Evolutionary conservation across 2,113 vertebrate species (phyloP), one percentile per base, ranked within the genome.

Genomic region (Myxocyprinus asiaticus): DNA sequence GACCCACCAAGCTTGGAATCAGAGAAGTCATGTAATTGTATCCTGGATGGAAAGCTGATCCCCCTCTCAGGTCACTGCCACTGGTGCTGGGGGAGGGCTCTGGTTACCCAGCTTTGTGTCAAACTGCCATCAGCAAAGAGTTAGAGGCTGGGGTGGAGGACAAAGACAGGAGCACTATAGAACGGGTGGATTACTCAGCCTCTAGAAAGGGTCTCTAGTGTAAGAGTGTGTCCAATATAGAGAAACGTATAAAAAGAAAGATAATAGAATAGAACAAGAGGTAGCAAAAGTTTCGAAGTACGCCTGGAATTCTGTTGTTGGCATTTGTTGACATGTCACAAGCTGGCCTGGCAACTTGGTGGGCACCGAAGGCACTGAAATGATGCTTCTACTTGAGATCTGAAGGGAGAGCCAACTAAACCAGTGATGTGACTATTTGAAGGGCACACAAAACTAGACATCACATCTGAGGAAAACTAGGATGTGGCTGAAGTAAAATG

Each of bases 11-110:
- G 86, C 80, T 84, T 90, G 91, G 88, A 91, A 94, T 91, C 88
- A 91, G 90, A 94, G 92, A 93, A 88, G 90, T 79, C 86, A 83
- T 85, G 92, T 90, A 92, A 93, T 90, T 53, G 68, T 90, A 92
- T 85, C 84, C 87, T 79, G 70, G 82, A 76, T 74, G 82, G 92
- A 90, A 94, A 93, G 85, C 59, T 61, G 91, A 93, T 89, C 88
- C 63, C 22, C 81, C 84, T 76, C 82, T 85, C 79, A 77, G 83
- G 84, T 88, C 84, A 84, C 64, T 84, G 74, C 88, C 82, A 83
- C 56, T 82, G 75, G 85, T 84, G 82, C 89, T 85, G 79, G 53
- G 88, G 85, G 87, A 86, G 85, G 72, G 88, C 86, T 93, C 90
- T 89, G 84, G 90, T 93, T 93, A 91, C 90, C 79, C 63, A 74